Evolutionary conservation across 2,797 vertebrate species (phyloP), one percentile per base, ranked within the genome.

Genomic region (Molossus molossus): DNA sequence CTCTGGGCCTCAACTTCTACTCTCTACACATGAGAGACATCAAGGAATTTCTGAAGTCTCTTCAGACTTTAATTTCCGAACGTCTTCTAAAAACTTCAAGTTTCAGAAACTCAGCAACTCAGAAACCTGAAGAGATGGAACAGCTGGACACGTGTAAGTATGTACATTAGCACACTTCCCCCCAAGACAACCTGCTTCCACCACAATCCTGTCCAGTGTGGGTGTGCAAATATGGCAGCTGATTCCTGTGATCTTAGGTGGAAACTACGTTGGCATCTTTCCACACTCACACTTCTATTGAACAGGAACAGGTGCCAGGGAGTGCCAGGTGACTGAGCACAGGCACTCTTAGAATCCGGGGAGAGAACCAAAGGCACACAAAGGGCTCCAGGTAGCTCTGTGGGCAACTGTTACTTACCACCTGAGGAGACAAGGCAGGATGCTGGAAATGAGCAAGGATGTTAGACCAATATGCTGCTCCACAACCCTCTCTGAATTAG

Each of bases 111-210:
- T 80, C 48, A 82, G 62, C 23, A 85, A 62, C 60, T 48, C 40
- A 93, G n/a, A 92, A 95, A 88, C n/a, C 25, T 80, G 21, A 91
- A 92, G 18, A 77, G 10, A 3, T 53, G 62, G 37, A 91, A 88
- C 60, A 62, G 13, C 75, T 67, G 85, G 62, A 83, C 9, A 86
- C 85, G 14, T 83, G 6, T 67, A 37, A 70, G 37, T 33, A 67
- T 67, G 67, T 70, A 40, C 40, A 70, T 70, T 70, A 70, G 62
- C 50, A 76, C 2, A 58, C 62, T 65, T 69, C 27, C n/a, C n/a
- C 65, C 86, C 9, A n/a, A 40, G 91, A 67, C 13, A 53, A 27
- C 76, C 29, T 67, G 45, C 50, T 86, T 86, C 57, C 18, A 29
- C 29, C 57, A 27, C 5, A 60, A 8, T 90, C 79, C 58, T 89